A percentile compares a stretch with the other conserved stretches of the same genome.
These are phyloP conservation scores for Salvelinus alpinus DNA, from an alignment of 2,113 vertebrate species.

Conservation along the genomic window DNA sequence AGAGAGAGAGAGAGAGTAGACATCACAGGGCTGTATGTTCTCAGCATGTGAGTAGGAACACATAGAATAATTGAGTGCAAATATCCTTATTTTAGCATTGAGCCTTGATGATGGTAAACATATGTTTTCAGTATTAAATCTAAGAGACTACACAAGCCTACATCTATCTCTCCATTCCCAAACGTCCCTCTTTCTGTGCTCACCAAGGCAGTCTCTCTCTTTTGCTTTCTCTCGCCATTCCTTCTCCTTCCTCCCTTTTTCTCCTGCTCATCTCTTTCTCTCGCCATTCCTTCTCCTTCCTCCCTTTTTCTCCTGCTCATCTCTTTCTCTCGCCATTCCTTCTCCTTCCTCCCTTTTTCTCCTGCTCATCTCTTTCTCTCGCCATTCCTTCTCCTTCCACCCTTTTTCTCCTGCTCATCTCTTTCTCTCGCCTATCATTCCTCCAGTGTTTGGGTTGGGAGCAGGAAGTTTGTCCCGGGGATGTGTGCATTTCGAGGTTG, in stretches of 20 bases:
- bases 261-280: no score
- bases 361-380: no score
- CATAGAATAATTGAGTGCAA: constrained; percentile 42
- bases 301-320: no score
- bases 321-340: no score
- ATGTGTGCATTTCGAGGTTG: constrained; percentile 32
- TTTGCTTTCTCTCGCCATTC: not conserved
- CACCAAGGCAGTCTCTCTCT: not conserved
- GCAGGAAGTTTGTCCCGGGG: constrained; percentile 40
- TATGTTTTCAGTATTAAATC: no score
- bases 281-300: no score
- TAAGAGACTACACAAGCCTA: no score
- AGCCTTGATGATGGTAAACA: no score
- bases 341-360: no score
- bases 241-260: not conserved
- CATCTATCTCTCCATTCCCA: no score
- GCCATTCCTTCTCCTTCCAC: no score
- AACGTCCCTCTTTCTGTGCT: not conserved
- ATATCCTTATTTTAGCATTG: constrained; percentile 12
- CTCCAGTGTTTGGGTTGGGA: constrained; percentile 18
- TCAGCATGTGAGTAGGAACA: constrained; percentile 7
- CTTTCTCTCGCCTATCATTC: constrained; percentile 1
- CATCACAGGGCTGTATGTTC: not conserved
- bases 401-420: no score
- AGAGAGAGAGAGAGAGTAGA: not conserved